Evolutionary conservation across 1,140 invertebrate species (phyloP), one percentile per base, ranked within the genome.

Genomic region (Gryon sp.): DNA sequence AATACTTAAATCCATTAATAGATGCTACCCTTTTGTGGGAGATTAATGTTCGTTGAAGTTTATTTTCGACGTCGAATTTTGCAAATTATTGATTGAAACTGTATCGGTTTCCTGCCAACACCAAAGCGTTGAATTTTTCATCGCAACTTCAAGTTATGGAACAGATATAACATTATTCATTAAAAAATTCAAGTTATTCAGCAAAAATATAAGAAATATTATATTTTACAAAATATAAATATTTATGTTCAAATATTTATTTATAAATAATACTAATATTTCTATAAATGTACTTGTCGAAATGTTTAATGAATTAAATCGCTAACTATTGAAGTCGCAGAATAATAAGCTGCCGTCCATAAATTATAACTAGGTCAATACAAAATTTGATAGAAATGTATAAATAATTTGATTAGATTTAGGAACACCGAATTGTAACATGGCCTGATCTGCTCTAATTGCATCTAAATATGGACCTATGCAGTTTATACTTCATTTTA

Each of bases 1-100:
- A 59, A 65, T 74, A 59, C 52, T 74, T 52, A 38, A 65, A 65
- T 65, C 60, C 52, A 65, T 74, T 74, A 74, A 74, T 74, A 59
- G 68, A 69, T 26, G 40, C 40, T 50, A 55, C 53, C 38, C 26
- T 32, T 65, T 55, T 7, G 45, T 38, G 30, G 19, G 24, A 57
- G 65, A 69, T 69, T 69, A 69, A 59, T 59, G 65, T 41, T 50
- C 43, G 30, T 14, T 38, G 30, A 62, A 46, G 46, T 62, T 72
- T 60, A 62, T 62, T 70, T 59, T 69, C 36, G 11, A 32, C n/a
- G 40, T 2, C 2, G 22, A 69, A 60, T 59, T 43, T 60, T 43
- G 43, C 24, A 19, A 26, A 59, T 50, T 69, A 69, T 69, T 60
- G 53, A 69, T 69, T 32, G 11, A 12, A 14, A 22, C 2, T 19